phyloP scores from a whole-genome alignment of 2,888 invertebrate genomes.

The Cantharis flavilabris region DNA sequence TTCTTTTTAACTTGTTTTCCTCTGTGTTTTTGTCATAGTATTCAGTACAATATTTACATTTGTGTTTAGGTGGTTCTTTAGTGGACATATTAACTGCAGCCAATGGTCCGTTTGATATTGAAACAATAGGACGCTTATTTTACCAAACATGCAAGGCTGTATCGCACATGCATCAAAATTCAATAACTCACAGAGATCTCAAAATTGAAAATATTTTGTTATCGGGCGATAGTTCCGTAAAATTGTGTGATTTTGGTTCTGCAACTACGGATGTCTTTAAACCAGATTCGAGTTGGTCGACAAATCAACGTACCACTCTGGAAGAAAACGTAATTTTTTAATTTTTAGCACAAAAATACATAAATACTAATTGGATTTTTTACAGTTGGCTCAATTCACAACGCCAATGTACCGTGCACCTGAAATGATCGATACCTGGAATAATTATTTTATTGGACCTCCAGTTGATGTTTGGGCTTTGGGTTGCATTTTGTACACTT shows the following conservation, averaged over 20 bases:
- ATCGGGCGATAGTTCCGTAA: constrained; percentile 82
- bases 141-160: constrained; percentile 91
- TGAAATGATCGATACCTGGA: constrained; percentile 98
- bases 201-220: constrained; percentile 95
- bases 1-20: neutral
- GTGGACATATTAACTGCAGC: constrained; percentile 68
- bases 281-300: constrained; percentile 91
- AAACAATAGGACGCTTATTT: constrained; percentile 80
- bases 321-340: constrained; percentile 83
- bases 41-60: neutral
- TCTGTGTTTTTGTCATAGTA: neutral
- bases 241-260: constrained; percentile 97
- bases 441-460: constrained; percentile 89
- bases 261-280: constrained; percentile 81
- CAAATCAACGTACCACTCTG: constrained; percentile 84
- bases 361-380: neutral
- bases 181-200: constrained; percentile 91
- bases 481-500: constrained; percentile 90
- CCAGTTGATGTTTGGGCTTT: constrained; percentile 96
- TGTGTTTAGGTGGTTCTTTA: constrained; percentile 62
- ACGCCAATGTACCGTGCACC: constrained; percentile 98
- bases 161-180: constrained; percentile 90
- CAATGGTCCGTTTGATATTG: constrained; percentile 65
- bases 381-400: constrained; percentile 74
- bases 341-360: neutral